Conservation (phyloP, 2,888 invertebrate species). For the Leptopilina myrica region DNA sequence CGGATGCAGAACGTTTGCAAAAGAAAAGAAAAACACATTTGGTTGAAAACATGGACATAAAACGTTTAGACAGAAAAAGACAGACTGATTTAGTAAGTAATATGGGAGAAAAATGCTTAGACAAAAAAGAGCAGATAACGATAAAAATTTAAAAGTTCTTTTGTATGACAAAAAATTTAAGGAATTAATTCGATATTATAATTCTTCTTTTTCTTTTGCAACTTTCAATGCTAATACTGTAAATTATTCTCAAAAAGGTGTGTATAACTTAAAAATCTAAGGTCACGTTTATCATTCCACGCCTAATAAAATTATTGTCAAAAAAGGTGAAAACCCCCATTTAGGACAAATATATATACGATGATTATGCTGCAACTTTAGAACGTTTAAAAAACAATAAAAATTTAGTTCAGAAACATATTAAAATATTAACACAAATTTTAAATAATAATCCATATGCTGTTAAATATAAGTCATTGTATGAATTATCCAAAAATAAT, state of each 20-base stretch:
- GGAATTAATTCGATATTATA: too few relatives aligned
- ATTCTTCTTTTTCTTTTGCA: neutral
- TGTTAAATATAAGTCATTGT: constrained; percentile 2
- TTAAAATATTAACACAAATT: constrained; percentile 11
- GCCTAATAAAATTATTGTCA: neutral
- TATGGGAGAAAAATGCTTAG: neutral
- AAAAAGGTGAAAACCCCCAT: neutral
- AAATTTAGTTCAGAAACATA: constrained; percentile 23
- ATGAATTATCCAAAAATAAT: constrained; percentile 6
- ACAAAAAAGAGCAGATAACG: neutral
- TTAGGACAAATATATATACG: constrained; percentile 17
- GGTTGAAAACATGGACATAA: neutral
- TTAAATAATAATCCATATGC: constrained; percentile 35
- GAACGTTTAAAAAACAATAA: constrained; percentile 23
- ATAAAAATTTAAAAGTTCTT: neutral
- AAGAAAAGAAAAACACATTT: neutral
- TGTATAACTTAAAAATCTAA: too few relatives aligned
- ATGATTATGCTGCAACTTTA: constrained; percentile 7
- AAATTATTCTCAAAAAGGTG: too few relatives aligned
- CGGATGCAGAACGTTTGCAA: too few relatives aligned
- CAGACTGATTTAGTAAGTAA: neutral
- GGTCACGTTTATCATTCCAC: neutral
- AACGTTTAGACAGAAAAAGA: neutral
- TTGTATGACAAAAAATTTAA: too few relatives aligned
- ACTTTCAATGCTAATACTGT: too few relatives aligned